Evolutionary conservation across 1,140 invertebrate species (phyloP), one percentile per base, ranked within the genome.

Genomic region (Caerostris darwini): DNA sequence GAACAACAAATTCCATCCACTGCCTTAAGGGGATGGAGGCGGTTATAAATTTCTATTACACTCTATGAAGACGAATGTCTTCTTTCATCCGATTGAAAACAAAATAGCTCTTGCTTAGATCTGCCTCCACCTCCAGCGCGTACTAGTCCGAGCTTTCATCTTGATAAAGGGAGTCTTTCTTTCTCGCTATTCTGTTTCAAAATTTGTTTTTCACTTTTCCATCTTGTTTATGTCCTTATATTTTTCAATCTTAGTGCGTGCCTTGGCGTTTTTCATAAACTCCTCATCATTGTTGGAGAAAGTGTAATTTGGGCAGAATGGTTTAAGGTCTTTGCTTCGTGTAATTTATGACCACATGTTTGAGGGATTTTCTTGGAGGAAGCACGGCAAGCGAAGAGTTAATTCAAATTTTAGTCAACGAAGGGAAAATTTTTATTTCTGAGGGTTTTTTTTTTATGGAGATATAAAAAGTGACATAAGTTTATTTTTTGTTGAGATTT

Each of bases 21-120:
- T 67, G 57, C 61, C 61, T 85, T 57, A 10, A 7, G 82, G 58
- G 85, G 34, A 34, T 34, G 85, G 90, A 77, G 19, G 14, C 54
- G 50, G 81, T 83, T 34, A 93, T 93, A 93, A 93, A 93, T 93
- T 93, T 87, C 92, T 67, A 93, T 93, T 93, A 93, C 57, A n/a
- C 6, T 93, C 82, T 87, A 93, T 93, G 92, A 93, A 93, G 92
- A 93, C 92, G 61, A 77, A 93, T 93, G 92, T 53, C 50, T 12
- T 7, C 59, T 93, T 93, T 93, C 82, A 87, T 64, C 8, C 82
- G 92, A 93, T 93, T 93, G 92, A 93, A 93, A 93, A 87, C 83
- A 87, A 87, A 71, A 85, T 87, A 64, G 90, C 71, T 91, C 71
- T 91, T 82, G 67, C 58, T 85, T 12, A 58, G 7, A 85, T 10